Evolutionary conservation across 2,797 vertebrate species (phyloP), one percentile per base, ranked within the genome.

Genomic region (Acanthopagrus latus): DNA sequence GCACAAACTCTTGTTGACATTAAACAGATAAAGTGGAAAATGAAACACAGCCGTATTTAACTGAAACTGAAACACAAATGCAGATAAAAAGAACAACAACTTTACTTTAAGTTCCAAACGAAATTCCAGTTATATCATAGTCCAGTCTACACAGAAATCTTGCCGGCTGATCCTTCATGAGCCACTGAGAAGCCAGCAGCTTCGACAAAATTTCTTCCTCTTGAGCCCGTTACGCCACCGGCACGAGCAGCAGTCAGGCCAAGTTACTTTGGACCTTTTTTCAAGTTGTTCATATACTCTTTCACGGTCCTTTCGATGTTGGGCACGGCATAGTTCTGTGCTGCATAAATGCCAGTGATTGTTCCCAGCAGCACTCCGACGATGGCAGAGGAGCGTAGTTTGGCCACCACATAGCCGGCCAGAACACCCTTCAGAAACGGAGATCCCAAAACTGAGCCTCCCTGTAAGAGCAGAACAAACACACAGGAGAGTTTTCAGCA

Each of bases 351-450:
- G 63, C 98, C 98, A 0, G 96, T 97, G 89, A 95, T 93, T 20
- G 97, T 96, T 71, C 98, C 98, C 56, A 96, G 91, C n/a, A 96
- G 88, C 69, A 99, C 94, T 12, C 98, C 98, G 81, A 98, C 65
- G 48, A 99, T 88, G 1, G 97, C 97, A 0, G 98, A 98, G 66
- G 97, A 97, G 52, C 98, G 97, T 4, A 99, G 95, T 71, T 96
- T 99, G 72, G 98, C 97, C 71, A 97, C 93, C 71, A 99, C 63
- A 82, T 99, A 99, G 2, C 98, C 98, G 0, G 97, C 97, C 86
- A 99, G 87, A 81, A 98, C 97, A 54, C 98, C 98, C 82, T 99
- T 99, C 77, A 99, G 90, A 16, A 99, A 97, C 0, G 98, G 97
- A 3, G 98, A 99, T 21, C 96, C 95, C 80, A 99, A 88, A 54